Evolutionary conservation across 1,140 invertebrate genomes (phyloP).

Genomic region (Paralvinella palmiformis): DNA sequence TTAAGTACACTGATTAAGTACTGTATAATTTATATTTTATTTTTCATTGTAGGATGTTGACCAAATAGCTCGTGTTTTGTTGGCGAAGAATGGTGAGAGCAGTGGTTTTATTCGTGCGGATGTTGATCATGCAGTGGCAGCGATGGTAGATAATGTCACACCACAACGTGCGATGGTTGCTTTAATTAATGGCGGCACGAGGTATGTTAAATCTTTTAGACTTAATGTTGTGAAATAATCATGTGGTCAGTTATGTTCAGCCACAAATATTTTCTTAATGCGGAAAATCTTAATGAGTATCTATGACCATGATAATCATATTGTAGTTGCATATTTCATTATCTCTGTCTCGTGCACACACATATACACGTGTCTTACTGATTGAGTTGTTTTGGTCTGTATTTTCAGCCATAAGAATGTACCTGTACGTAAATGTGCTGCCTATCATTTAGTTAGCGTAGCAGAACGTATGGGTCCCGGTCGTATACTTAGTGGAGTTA

Average conservation of each 20-base stretch:
- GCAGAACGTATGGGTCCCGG: conserved; percentile 67
- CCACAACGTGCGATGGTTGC: conserved; percentile 52
- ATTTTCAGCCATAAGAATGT: conserved; percentile 74
- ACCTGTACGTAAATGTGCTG: conserved; percentile 70
- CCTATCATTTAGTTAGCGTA: conserved; percentile 66
- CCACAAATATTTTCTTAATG: too few relatives aligned
- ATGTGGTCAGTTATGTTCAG: too few relatives aligned
- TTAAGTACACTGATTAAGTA: background rate
- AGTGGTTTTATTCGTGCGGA: conserved; percentile 86
- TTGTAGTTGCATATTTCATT: background rate
- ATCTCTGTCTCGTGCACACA: background rate
- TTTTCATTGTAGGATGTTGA: conserved; percentile 67
- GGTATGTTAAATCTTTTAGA: too few relatives aligned
- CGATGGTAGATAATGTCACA: conserved; percentile 61
- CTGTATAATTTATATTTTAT: background rate
- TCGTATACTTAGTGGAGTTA: conserved; percentile 62
- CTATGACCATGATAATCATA: background rate
- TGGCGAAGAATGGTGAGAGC: conserved; percentile 84
- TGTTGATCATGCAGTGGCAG: conserved; percentile 71
- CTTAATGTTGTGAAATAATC: too few relatives aligned
- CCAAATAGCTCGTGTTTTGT: conserved; percentile 68
- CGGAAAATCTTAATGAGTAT: too few relatives aligned
- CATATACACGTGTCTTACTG: background rate
- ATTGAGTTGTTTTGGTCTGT: conserved; percentile 4
- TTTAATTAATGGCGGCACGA: background rate